phyloP scores from a whole-genome alignment of 2,888 invertebrate genomes.

The Globia sparganii region DNA sequence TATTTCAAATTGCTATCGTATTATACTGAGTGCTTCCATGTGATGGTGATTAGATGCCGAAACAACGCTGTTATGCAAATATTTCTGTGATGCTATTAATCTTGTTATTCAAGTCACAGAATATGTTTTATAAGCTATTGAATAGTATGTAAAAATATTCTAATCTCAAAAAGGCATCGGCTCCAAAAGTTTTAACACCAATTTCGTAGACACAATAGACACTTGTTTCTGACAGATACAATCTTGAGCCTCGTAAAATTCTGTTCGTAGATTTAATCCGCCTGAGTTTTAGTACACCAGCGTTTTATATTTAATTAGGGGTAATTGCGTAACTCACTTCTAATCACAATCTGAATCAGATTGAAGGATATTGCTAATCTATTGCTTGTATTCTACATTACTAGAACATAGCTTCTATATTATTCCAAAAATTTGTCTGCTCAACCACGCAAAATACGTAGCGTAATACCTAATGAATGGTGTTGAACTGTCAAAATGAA shows the following conservation, averaged over 20 bases:
- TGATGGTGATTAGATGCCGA: constrained; percentile 62
- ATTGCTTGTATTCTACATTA: neutral
- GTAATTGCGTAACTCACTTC: neutral
- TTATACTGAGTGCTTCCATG: constrained; percentile 55
- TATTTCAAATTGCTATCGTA: constrained; percentile 63
- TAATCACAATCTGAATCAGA: neutral
- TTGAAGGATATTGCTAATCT: neutral
- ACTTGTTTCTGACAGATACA: constrained; percentile 48
- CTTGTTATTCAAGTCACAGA: constrained; percentile 67
- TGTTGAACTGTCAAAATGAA: neutral
- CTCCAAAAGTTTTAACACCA: constrained; percentile 43
- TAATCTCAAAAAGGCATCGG: constrained; percentile 27
- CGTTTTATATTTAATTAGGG: too few relatives aligned
- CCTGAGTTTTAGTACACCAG: neutral
- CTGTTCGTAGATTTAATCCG: constrained; percentile 14
- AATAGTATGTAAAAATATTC: constrained; percentile 56
- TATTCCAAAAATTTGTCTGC: neutral
- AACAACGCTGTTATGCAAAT: constrained; percentile 76
- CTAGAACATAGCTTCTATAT: neutral
- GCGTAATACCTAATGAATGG: neutral
- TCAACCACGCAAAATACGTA: neutral
- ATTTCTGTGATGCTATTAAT: constrained; percentile 71
- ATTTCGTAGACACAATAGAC: constrained; percentile 44
- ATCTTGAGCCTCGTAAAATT: constrained; percentile 31
- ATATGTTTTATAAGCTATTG: constrained; percentile 63